These are phyloP conservation scores for Arctia plantaginis DNA, from an alignment of 2,888 invertebrate genomes.

Conservation along the genomic window DNA sequence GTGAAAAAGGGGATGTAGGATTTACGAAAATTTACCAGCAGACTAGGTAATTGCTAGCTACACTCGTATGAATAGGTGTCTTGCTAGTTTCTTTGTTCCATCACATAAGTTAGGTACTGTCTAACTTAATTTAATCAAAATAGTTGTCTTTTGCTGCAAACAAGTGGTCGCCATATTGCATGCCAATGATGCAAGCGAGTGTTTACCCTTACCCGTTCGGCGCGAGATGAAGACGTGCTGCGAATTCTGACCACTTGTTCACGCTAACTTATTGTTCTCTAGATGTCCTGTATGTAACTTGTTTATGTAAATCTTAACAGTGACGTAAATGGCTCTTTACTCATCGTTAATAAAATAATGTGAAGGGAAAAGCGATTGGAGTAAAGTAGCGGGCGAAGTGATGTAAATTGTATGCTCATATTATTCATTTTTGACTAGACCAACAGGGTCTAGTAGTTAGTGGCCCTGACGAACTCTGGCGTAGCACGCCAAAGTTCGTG, in stretches of 20 bases:
- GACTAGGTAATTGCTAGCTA: too few species aligned
- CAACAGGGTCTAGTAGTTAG: too few species aligned
- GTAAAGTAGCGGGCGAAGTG: constrained; percentile 18
- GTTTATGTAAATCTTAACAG: constrained; percentile 64
- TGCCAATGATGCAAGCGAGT: constrained; percentile 52
- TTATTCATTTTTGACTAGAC: background rate
- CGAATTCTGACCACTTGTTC: constrained; percentile 57
- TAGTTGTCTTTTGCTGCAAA: background rate
- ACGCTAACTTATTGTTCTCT: constrained; percentile 63
- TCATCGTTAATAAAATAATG: constrained; percentile 53
- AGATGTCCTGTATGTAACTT: constrained; percentile 61
- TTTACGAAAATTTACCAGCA: too few species aligned
- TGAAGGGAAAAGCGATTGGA: constrained; percentile 26
- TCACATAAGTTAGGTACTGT: too few species aligned
- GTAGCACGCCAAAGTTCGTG: too few species aligned
- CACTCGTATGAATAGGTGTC: too few species aligned
- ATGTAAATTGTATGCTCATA: background rate
- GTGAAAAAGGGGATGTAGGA: too few species aligned
- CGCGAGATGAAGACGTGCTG: constrained; percentile 64
- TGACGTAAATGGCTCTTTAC: constrained; percentile 61
- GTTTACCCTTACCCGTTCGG: constrained; percentile 49
- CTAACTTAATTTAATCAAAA: too few species aligned
- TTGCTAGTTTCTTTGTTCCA: too few species aligned
- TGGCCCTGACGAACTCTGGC: too few species aligned
- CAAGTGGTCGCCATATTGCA: constrained; percentile 40